Conservation (phyloP, 2,113 vertebrate species). For the Illadopsis cleaveri region DNA sequence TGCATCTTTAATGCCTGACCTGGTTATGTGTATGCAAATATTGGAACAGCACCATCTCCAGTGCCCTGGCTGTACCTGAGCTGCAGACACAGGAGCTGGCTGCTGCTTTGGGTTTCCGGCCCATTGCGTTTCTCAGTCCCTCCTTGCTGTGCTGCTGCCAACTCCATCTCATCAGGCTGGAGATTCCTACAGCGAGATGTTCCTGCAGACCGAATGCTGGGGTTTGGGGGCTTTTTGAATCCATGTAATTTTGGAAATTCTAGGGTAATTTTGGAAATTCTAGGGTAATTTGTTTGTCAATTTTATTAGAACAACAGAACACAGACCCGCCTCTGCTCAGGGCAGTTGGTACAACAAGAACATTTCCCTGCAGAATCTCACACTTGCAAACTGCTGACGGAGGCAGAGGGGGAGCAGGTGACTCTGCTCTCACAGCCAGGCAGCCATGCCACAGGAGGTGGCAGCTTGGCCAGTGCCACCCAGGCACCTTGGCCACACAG, state of each 20-base stretch:
- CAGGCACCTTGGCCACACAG: background rate
- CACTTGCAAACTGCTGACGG: rapidly evolving
- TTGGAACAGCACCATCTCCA: background rate
- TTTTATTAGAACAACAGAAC: background rate
- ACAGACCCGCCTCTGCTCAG: background rate
- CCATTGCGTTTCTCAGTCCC: background rate
- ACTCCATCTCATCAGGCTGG: background rate
- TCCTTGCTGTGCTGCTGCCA: background rate
- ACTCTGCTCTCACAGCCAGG: rapidly evolving
- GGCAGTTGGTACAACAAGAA: background rate
- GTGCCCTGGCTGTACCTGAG: background rate
- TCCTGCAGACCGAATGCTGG: background rate
- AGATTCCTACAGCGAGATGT: background rate
- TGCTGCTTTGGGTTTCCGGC: background rate
- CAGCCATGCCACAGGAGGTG: rapidly evolving
- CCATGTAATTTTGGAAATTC: background rate
- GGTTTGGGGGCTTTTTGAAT: background rate
- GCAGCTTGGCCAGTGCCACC: background rate
- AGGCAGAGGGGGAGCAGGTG: background rate
- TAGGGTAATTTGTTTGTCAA: background rate
- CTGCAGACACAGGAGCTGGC: background rate
- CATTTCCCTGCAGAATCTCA: background rate
- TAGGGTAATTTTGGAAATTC: background rate
- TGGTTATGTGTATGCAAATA: background rate
- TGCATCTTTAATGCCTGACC: slow-evolving; percentile 7